Evolutionary conservation across 2,888 invertebrate genomes (phyloP), one percentile per base, ranked within the genome.

Genomic region (Steinernema carpocapsae): DNA sequence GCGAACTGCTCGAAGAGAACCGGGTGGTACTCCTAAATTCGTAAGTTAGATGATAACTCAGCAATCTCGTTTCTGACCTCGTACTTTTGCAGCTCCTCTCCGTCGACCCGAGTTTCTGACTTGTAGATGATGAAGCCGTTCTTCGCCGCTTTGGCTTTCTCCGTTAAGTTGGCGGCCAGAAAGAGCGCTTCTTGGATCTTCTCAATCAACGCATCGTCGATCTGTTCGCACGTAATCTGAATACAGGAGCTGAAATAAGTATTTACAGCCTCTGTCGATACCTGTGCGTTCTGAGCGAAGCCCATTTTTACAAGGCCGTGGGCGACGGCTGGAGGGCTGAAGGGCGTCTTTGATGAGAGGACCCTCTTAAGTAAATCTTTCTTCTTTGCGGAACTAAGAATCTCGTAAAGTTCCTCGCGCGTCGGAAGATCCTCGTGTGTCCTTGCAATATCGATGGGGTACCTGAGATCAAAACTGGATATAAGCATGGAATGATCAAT

Each of bases 11-110:
- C 89, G 87, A 93, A 95, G 19, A 93, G 89, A 87, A 92, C 91
- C 0, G 99, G 97, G 89, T 97, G 96, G 89, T 96, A 99, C 89
- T 97, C 97, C 85, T 94, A 91, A 88, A 95, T 95, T n/a, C n/a
- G n/a, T n/a, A n/a, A n/a, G 12, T 88, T 51, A 17, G 10, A 6
- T 6, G 51, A 14, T 51, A 51, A 51, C 6, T 51, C 51, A 19
- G 51, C 51, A 17, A 10, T n/a, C n/a, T n/a, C n/a, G n/a, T n/a
- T n/a, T n/a, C n/a, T n/a, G n/a, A n/a, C 80, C 72, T 78, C 75
- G 43, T 74, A 77, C 24, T 43, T 75, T 42, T 78, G 75, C 14
- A 77, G 32, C 10, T 32, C 52, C 48, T 78, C 74, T 6, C 79
- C 82, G 56, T 75, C 78, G 1, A 56, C 73, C 22, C 76, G 70